Evolutionary conservation across 2,113 vertebrate species (phyloP).

Genomic region (Speoplatyrhinus poulsoni): DNA sequence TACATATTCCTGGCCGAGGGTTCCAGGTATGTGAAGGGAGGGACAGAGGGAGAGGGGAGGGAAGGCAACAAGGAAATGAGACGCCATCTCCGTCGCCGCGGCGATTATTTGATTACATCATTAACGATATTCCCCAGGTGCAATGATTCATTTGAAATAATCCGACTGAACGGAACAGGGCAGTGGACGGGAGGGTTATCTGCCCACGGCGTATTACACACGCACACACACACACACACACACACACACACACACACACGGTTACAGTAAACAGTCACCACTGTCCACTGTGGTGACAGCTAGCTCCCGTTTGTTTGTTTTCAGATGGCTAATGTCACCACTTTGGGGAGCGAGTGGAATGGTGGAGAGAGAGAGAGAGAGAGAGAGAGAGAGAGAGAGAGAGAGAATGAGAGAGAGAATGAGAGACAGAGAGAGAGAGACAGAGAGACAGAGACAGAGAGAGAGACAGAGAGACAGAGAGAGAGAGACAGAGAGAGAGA

Average conservation of each 20-base stretch:
- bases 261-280: background rate
- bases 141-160: constrained; percentile 76
- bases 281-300: constrained; percentile 45
- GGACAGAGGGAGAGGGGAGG: too few species aligned
- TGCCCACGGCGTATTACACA: constrained; percentile 21
- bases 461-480: constrained; percentile 11
- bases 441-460: constrained; percentile 18
- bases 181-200: constrained; percentile 18
- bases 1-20: constrained; percentile 83
- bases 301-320: constrained; percentile 67
- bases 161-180: constrained; percentile 58
- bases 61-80: constrained; percentile 55
- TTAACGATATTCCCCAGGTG: constrained; percentile 77
- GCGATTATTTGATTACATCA: constrained; percentile 84
- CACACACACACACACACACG: constrained; percentile 24
- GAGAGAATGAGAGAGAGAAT: constrained; percentile 31
- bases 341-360: constrained; percentile 8
- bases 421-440: constrained; percentile 12
- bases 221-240: background rate
- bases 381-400: constrained; percentile 16
- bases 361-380: background rate
- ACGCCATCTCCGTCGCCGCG: constrained; percentile 72
- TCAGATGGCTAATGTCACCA: constrained; percentile 54
- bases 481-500: constrained; percentile 18
- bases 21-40: constrained; percentile 67